Evolutionary conservation across 2,797 vertebrate genomes (phyloP).

Genomic region (Loris lydekkerianus): DNA sequence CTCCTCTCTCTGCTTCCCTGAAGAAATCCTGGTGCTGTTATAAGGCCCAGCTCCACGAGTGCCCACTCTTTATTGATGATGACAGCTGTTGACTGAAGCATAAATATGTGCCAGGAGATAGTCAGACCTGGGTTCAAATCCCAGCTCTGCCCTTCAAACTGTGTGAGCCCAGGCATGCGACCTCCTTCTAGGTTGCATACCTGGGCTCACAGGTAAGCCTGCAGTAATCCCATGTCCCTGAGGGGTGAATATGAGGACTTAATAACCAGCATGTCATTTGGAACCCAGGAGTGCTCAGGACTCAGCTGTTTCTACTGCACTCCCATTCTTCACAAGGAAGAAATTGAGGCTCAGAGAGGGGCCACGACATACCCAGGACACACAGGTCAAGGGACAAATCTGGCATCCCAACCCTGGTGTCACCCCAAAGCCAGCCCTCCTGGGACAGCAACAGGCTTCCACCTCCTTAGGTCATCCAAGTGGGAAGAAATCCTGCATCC

Average conservation of each 20-base stretch:
- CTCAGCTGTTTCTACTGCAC: background rate
- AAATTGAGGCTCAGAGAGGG: background rate
- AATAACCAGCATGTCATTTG: background rate
- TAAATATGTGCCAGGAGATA: background rate
- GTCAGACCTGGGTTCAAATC: background rate
- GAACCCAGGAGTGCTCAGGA: background rate
- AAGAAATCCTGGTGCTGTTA: background rate
- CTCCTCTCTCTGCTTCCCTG: background rate
- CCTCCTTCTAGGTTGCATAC: background rate
- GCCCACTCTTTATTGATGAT: accelerated
- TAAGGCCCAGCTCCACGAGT: background rate
- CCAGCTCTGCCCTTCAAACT: background rate
- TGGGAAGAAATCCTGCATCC: background rate
- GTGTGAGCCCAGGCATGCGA: background rate
- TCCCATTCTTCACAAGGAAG: background rate
- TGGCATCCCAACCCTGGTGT: background rate
- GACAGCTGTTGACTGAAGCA: background rate
- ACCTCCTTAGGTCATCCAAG: background rate
- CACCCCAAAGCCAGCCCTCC: background rate
- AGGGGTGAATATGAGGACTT: background rate
- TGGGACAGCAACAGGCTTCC: background rate
- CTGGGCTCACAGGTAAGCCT: no score
- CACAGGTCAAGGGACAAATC: background rate
- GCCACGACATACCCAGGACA: background rate
- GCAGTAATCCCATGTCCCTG: background rate